Percentiles rank a stretch among this genome's conserved stretches.
These are phyloP conservation scores for Cyaniris semiargus DNA, from an alignment of 2,888 invertebrate genomes.

Conservation along the genomic window DNA sequence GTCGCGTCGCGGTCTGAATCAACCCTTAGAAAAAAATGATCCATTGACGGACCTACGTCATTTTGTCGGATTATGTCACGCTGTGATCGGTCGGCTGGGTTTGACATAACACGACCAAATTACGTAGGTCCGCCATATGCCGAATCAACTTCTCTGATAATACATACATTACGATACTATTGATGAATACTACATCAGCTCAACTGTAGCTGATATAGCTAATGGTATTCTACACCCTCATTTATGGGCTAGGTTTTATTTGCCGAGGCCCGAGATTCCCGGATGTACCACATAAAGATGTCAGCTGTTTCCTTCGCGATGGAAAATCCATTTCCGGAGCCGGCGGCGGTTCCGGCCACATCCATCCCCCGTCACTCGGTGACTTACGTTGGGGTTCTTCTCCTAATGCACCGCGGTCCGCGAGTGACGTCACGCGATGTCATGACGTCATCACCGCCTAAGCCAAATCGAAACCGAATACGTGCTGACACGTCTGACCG, in stretches of 20 bases:
- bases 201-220: neutral
- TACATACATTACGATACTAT: no score
- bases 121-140: no score
- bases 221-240: neutral
- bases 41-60: no score
- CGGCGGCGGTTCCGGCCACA: neutral
- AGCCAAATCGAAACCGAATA: constrained; percentile 2
- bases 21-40: no score
- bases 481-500: neutral
- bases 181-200: no score
- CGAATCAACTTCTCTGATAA: no score
- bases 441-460: neutral
- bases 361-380: neutral
- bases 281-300: neutral
- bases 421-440: neutral
- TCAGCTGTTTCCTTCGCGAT: neutral
- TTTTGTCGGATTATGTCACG: no score
- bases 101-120: no score
- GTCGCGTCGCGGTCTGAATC: no score
- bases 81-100: no score
- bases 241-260: neutral
- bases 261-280: neutral
- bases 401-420: neutral
- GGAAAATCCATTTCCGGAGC: neutral
- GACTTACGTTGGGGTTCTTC: neutral